Base-by-base conservation (phyloP, 2,888 invertebrate species). In the Argyresthia albistria region DNA sequence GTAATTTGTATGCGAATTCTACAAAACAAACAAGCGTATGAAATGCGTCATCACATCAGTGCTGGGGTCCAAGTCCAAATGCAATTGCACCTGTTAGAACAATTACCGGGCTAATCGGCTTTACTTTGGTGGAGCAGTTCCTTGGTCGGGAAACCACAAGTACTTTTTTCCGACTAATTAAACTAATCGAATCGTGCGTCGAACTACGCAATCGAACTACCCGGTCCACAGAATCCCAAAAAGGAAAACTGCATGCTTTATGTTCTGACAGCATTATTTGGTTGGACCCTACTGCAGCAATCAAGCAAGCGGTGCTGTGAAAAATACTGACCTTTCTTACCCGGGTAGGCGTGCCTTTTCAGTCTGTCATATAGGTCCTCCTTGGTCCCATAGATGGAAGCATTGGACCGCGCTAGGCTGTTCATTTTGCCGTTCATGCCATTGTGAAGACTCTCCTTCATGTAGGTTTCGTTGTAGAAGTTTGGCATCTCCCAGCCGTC, bases 401-500 rank as follows among this genome's bases (percentile, higher is more conserved):
- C 97, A 78, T 96, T 97, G 37, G 97, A 97, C 68, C 96, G 90
- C 59, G 96, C 97, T 80, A 97, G 89, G 79, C 96, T 96, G 84
- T 96, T 97, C 94, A 96, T 95, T 80, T 96, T 96, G 25, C 93
- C 94, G 64, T 92, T 92, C 79, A 93, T 92, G 16, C 93, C 93
- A 64, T 93, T 95, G 77, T 96, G 96, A 54, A 97, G 90, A 70
- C 96, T 92, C 88, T 96, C 96, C 84, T 97, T 97, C 96, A 97
- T 96, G 71, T 97, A 97, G 1, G 97, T 96, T 81, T 97, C 97
- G 75, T 97, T 97, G 83, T 97, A 97, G 80, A 97, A 97, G 80
- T 97, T 97, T 0, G 97, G 97, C 97, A 97, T 97, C 74, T 97
- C 97, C 97, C 97, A 97, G 48, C 97, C 97, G 66, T 97, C 97